Conservation (phyloP, 2,797 vertebrate species). For the Lutjanus campechanus region DNA sequence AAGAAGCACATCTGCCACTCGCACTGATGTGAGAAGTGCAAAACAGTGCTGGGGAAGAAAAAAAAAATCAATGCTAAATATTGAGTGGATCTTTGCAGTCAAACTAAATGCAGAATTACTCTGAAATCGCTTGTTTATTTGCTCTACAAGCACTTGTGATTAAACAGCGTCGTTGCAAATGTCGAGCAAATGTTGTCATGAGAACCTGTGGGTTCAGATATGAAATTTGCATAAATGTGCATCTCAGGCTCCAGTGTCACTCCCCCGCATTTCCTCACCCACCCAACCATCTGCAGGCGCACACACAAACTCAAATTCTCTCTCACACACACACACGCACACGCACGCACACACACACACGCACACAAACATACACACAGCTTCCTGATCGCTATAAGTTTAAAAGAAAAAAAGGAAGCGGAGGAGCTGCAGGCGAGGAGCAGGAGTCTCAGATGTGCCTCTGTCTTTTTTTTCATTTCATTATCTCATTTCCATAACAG, state of each 20-base stretch:
- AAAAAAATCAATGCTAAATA: constrained; percentile 34
- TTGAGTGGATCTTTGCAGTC: constrained; percentile 41
- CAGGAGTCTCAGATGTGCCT: constrained; percentile 56
- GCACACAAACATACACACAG: background rate
- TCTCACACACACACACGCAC: background rate
- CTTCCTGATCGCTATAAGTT: constrained; percentile 27
- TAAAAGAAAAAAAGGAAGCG: constrained; percentile 14
- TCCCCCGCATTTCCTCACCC: constrained; percentile 23
- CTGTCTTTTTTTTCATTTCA: constrained; percentile 43
- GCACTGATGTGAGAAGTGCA: constrained; percentile 40
- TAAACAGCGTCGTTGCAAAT: constrained; percentile 29
- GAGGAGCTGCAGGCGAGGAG: constrained; percentile 48
- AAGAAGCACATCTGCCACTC: constrained; percentile 66
- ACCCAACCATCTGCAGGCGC: constrained; percentile 42
- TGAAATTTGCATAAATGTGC: constrained; percentile 51
- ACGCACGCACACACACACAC: background rate
- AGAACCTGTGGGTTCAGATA: constrained; percentile 52
- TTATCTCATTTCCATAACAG: constrained; percentile 61
- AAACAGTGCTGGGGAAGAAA: constrained; percentile 19
- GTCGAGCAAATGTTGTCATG: constrained; percentile 45
- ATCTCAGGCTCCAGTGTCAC: constrained; percentile 28
- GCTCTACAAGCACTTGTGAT: constrained; percentile 34
- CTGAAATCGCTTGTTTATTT: constrained; percentile 49
- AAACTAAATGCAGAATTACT: constrained; percentile 39
- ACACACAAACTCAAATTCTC: constrained; percentile 5